Base-by-base conservation (phyloP, 2,888 invertebrate species). In the Ormyrus pomaceus region DNA sequence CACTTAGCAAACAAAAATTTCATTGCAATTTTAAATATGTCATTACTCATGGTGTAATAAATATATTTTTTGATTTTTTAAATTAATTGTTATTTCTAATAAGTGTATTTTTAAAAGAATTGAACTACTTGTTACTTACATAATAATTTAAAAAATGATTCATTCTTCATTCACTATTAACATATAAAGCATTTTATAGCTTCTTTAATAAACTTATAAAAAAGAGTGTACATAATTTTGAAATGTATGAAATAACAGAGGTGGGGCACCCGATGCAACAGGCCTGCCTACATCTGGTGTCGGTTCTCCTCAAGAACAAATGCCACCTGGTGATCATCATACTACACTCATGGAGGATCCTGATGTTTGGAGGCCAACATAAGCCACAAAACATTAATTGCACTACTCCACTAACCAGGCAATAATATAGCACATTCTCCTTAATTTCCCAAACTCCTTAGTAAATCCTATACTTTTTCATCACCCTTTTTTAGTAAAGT, bases 331-430 rank as follows among this genome's bases (percentile, higher is more conserved):
- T 90, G 94, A 94, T 92, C 95, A 94, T 87, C 95, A 93, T 92
- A 95, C 95, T 89, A 96, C 96, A 83, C 94, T 96, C 87, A 96
- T 97, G 96, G 96, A 96, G 93, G 96, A 97, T 92, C 96, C 96
- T 83, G 96, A 96, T 92, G 96, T 96, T 89, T 97, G 96, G 96
- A 96, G 96, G 92, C 96, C 96, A 89, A 96, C 96, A 94, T 96
- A 96, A 95, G 93, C 92, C 86, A 85, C 84, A 86, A 86, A 83
- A 84, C 81, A 87, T 86, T 88, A 85, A 88, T 88, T 86, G 85
- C 88, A 87, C 85, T 86, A 87, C 88, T 87, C 88, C 88, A 87
- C 86, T 90, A 88, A 90, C 87, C 87, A 90, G 91, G 90, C 89
- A 90, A 90, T 89, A 88, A 88, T 85, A 86, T 84, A 85, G 72